Percentiles rank a stretch among this genome's conserved stretches.
phyloP scores from a whole-genome alignment of 2,113 vertebrate species.

The Ibidorhyncha struthersii region DNA sequence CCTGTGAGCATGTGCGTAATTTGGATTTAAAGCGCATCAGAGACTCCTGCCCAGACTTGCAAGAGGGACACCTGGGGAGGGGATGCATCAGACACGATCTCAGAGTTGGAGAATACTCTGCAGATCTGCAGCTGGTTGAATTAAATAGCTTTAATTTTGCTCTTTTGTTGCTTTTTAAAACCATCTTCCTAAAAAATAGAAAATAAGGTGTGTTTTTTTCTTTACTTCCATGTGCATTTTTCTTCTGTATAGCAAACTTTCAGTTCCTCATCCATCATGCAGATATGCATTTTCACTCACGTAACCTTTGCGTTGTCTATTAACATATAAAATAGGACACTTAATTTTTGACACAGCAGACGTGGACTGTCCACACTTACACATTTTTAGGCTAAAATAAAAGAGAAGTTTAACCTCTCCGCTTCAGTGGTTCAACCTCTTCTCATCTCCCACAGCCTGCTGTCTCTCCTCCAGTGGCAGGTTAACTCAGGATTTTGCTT shows the following conservation, averaged over 20 bases:
- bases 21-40: background rate
- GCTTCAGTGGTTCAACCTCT: background rate
- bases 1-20: background rate
- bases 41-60: background rate
- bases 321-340: background rate
- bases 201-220: background rate
- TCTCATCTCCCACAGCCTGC: background rate
- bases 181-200: background rate
- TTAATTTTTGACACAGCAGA: background rate
- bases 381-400: background rate
- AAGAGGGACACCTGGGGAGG: background rate
- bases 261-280: background rate
- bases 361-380: background rate
- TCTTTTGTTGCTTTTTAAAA: background rate
- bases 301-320: background rate
- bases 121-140: background rate
- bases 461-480: background rate
- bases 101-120: background rate
- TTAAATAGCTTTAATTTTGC: background rate
- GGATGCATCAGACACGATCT: background rate
- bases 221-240: background rate
- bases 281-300: background rate
- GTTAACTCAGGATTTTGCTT: background rate
- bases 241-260: background rate
- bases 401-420: background rate